Evolutionary conservation across 1,140 invertebrate species (phyloP), one percentile per base, ranked within the genome.

Genomic region (Phocides pigmalion): DNA sequence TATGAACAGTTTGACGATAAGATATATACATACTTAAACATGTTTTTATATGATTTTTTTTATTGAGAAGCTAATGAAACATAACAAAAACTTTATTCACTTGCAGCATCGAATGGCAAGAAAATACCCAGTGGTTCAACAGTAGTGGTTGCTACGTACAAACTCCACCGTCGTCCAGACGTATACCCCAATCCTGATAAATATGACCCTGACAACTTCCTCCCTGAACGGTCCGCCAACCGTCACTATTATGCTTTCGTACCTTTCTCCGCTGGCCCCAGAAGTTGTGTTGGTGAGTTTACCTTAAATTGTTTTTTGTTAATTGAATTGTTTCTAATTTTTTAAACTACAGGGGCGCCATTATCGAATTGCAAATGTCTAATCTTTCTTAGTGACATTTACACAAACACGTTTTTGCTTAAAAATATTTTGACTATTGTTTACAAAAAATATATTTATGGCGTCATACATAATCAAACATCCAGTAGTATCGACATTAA

Each of bases 131-230:
- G 93, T 47, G 95, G 95, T 22, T 89, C 93, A 1, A 96, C 95
- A 0, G 93, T 96, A 0, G 86, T 96, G 0, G 93, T 97, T 42
- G 80, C 92, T 0, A 94, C 93, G 11, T 95, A 93, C 76, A 94
- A 95, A 74, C 87, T 97, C 22, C 98, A 98, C 87, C 94, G 97
- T 49, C 92, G 95, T 53, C 86, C 93, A 6, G 94, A 97, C 67
- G 93, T 95, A 66, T 98, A 96, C 84, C 94, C 96, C 0, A 95
- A 99, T 81, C 96, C 98, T 0, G 93, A 96, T 22, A 93, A 91
- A 53, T 99, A 98, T 83, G 93, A 98, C 92, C 98, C 98, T 0
- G 97, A 99, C 66, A 95, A 98, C 81, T 99, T 99, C 93, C 90
- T 97, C 42, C 95, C 96, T 0, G 97, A 98, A 84, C 95, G 94